A percentile compares a stretch with the other conserved stretches of the same genome.
These are phyloP conservation scores for Dioctria linearis DNA, from an alignment of 2,888 invertebrate genomes.

Conservation along the genomic window DNA sequence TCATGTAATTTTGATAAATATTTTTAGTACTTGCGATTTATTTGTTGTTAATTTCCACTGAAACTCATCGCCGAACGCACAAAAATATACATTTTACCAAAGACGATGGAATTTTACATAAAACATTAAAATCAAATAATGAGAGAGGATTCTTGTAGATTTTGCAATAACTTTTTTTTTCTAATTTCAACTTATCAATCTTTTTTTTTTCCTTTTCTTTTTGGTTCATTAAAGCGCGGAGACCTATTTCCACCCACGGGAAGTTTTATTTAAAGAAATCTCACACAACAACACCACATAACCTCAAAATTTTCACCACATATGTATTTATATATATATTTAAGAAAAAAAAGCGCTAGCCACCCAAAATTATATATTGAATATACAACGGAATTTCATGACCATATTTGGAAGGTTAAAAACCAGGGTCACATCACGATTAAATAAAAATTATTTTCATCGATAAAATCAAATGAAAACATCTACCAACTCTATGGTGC, in stretches of 20 bases:
- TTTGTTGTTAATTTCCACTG: constrained; percentile 31
- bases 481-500: background rate
- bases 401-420: constrained; percentile 45
- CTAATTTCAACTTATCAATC: constrained; percentile 34
- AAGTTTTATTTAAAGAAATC: constrained; percentile 56
- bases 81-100: background rate
- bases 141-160: constrained; percentile 10
- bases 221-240: constrained; percentile 37
- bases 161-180: constrained; percentile 30
- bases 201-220: background rate
- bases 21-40: constrained; percentile 10
- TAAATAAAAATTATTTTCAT: constrained; percentile 47
- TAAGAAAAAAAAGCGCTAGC: constrained; percentile 1
- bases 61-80: constrained; percentile 1
- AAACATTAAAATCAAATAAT: background rate
- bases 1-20: too few species aligned
- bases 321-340: background rate
- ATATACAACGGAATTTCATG: constrained; percentile 52
- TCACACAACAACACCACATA: constrained; percentile 53
- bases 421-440: constrained; percentile 11
- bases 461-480: constrained; percentile 27
- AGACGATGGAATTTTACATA: too few species aligned
- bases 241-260: constrained; percentile 57
- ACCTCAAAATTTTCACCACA: constrained; percentile 28
- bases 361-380: constrained; percentile 28